A percentile compares a stretch with the other conserved stretches of the same genome.
phyloP scores from a whole-genome alignment of 2,888 invertebrate genomes.

The Lathronympha strigana region DNA sequence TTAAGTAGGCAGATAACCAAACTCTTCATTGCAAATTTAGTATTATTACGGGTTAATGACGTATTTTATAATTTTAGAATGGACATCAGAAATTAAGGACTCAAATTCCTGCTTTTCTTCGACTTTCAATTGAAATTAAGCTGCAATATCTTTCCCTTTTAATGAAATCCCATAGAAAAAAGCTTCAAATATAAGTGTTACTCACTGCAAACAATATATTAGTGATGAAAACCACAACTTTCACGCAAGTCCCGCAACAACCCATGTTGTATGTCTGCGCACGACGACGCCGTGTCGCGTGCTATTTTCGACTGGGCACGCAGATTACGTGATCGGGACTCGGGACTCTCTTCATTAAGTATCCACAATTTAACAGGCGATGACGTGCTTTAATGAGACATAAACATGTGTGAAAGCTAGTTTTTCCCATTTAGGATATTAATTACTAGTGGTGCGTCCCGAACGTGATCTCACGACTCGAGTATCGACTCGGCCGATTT shows the following conservation, averaged over 20 bases:
- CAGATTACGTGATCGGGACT: constrained; percentile 33
- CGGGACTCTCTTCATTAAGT: constrained; percentile 29
- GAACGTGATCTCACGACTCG: no score
- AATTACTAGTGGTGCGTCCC: no score
- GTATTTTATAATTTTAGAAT: no score
- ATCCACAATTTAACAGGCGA: constrained; percentile 4
- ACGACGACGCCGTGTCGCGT: constrained; percentile 9
- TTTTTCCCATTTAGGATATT: no score
- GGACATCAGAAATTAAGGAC: no score
- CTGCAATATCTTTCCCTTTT: no score
- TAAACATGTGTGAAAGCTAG: background rate
- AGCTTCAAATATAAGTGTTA: background rate
- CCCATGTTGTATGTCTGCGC: constrained; percentile 36
- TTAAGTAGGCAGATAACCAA: no score
- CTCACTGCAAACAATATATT: constrained; percentile 37
- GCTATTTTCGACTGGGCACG: constrained; percentile 33
- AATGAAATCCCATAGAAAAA: background rate
- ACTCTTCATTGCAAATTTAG: no score
- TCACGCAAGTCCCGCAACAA: constrained; percentile 33
- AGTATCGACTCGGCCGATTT: no score
- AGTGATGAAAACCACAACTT: constrained; percentile 31
- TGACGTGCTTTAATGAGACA: constrained; percentile 1
- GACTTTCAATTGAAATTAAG: no score
- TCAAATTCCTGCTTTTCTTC: no score
- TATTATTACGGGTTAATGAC: no score